phyloP scores from a whole-genome alignment of 2,113 vertebrate species.

The Rhagologus leucostigma region DNA sequence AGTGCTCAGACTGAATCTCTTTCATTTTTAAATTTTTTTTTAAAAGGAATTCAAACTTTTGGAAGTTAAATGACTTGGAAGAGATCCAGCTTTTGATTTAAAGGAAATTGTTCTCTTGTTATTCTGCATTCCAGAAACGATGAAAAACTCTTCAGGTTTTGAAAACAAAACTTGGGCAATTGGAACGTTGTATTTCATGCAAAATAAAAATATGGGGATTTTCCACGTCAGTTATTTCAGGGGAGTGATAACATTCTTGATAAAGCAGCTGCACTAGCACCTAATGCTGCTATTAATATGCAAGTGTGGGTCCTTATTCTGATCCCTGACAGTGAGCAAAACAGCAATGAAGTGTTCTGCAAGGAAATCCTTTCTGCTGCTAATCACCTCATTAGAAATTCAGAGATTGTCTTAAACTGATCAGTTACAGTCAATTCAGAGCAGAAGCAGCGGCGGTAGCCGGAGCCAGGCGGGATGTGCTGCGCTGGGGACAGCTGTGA shows the following conservation, averaged over 20 bases:
- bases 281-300: not conserved
- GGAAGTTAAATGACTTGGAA: not conserved
- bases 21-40: not conserved
- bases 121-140: not conserved
- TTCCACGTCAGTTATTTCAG: not conserved
- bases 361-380: not conserved
- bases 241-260: not conserved
- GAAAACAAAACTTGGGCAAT: not conserved
- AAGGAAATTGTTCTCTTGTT: not conserved
- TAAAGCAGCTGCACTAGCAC: not conserved
- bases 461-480: not conserved
- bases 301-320: not conserved
- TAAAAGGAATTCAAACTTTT: not conserved
- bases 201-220: not conserved
- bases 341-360: not conserved
- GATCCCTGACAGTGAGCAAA: not conserved
- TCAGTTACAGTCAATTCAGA: not conserved
- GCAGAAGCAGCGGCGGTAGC: not conserved
- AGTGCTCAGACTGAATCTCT: not conserved
- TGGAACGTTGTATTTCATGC: not conserved
- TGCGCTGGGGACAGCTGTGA: fast-evolving
- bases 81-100: not conserved
- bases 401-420: not conserved
- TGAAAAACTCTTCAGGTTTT: not conserved
- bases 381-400: not conserved